Conservation (phyloP, 2,113 vertebrate species). For the Dicentrarchus labrax region DNA sequence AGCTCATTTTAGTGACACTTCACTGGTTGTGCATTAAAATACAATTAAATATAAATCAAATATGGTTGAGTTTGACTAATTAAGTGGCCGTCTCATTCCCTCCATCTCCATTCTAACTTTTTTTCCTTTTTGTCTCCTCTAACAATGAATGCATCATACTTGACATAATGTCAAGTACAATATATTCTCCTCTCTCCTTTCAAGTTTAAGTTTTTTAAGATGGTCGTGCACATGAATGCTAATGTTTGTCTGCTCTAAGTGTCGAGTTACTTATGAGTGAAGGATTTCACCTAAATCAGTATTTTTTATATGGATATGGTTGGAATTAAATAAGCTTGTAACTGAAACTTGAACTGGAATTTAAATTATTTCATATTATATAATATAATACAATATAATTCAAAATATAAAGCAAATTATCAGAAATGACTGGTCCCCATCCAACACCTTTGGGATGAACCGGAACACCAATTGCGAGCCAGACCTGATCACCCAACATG, state of each 20-base stretch:
- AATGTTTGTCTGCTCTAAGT: neutral
- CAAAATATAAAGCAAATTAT: neutral
- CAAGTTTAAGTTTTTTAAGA: neutral
- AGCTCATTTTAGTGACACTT: slow-evolving; percentile 36
- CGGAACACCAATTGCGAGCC: too few species aligned
- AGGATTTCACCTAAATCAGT: neutral
- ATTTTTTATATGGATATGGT: neutral
- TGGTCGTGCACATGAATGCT: neutral
- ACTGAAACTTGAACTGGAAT: neutral
- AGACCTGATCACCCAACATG: too few species aligned
- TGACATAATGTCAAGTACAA: neutral
- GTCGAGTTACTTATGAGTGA: neutral
- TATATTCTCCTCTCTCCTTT: neutral
- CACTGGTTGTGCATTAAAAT: slow-evolving; percentile 33
- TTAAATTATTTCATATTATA: neutral
- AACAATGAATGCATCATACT: neutral
- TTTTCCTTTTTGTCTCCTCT: neutral
- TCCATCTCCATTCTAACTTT: neutral
- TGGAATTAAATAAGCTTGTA: neutral
- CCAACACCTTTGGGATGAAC: too few species aligned
- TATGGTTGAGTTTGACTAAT: slow-evolving; percentile 9
- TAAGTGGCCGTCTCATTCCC: neutral
- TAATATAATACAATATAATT: neutral
- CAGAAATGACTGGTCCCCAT: too few species aligned
- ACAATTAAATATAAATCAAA: slow-evolving; percentile 57